Evolutionary conservation across 2,113 vertebrate species (phyloP), one percentile per base, ranked within the genome.

Genomic region (Orthonyx spaldingii): DNA sequence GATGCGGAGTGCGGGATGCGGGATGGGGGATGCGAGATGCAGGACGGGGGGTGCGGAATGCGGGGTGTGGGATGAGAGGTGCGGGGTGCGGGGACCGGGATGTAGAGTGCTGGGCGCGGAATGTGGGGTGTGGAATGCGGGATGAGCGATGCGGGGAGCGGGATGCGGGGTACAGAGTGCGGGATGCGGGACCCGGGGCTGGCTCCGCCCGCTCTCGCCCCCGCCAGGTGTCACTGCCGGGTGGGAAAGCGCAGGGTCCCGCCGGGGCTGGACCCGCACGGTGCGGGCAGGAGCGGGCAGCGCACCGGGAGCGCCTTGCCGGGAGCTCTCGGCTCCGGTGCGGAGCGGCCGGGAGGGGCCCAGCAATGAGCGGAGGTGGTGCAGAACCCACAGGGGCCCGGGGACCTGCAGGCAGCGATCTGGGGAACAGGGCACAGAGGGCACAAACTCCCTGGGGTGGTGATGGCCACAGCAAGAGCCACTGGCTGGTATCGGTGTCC

Each of bases 221-320:
- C 92, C 89, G 70, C 92, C 83, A 88, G 94, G 87, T 90, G 94
- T 94, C 93, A 94, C 90, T 90, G 90, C 87, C 27, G 90, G 90
- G 92, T 61, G 94, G 42, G 63, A 50, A 90, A 83, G 7, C 6
- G 20, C 61, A 30, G 56, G 39, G n/a, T n/a, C n/a, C n/a, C n/a
- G n/a, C n/a, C n/a, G n/a, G n/a, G n/a, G n/a, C n/a, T n/a, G n/a
- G n/a, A n/a, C n/a, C n/a, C n/a, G n/a, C n/a, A n/a, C n/a, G 32
- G 37, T 27, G 50, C 27, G 22, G 49, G 11, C 19, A 32, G 65
- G 61, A 21, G 55, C 23, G 22, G 46, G 44, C 39, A 15, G 23
- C 13, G 35, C 65, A 8, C 42, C 11, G 49, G 24, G 19, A 6
- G 8, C 22, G 59, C 14, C 30, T 10, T 2, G 42, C 17, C 5